Base-by-base conservation (phyloP, 2,113 vertebrate genomes). In the Nymphicus hollandicus region DNA sequence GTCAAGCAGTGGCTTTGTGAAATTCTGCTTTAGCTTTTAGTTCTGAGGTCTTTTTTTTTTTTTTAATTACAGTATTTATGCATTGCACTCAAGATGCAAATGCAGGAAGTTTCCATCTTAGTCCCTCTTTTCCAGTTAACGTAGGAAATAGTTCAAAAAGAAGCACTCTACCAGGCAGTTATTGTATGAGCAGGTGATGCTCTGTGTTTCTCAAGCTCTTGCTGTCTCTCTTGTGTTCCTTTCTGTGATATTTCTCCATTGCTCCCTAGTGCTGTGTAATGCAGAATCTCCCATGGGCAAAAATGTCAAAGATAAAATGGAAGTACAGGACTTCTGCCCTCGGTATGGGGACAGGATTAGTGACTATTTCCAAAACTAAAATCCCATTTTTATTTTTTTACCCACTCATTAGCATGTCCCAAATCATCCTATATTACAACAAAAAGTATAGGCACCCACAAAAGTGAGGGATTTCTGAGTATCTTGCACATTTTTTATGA, bases 311-410 rank as follows among this genome's bases (percentile, higher is more conserved):
- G 31, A 24, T 43, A 43, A 43, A 74, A 37, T 44, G 22, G 22
- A 86, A 78, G 9, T 43, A 27, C 50, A 71, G 33, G 24, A 16
- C 10, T 78, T 55, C 17, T 56, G 33, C 24, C 24, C 10, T 68
- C 0, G 0, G 43, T 63, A 0, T 12, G 24, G 25, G 10, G 9
- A 1, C 50, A 65, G 24, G 35, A 11, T 46, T 71, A 47, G 29
- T 58, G 47, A 20, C 33, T 68, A 33, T 27, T 84, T 76, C 44
- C 22, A 49, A 72, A 72, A 68, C 17, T n/a, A 33, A 93, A 82
- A 63, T 58, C 22, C 31, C 3, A 2, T 55, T 69, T 61, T 41
- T 63, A 13, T 70, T 86, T 47, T 52, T 66, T 55, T 37, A 35
- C 41, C 37, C 4, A 1, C 37, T 81, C 23, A 9, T 66, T 71